phyloP scores from a whole-genome alignment of 2,888 invertebrate species.

The Campaea margaritaria region DNA sequence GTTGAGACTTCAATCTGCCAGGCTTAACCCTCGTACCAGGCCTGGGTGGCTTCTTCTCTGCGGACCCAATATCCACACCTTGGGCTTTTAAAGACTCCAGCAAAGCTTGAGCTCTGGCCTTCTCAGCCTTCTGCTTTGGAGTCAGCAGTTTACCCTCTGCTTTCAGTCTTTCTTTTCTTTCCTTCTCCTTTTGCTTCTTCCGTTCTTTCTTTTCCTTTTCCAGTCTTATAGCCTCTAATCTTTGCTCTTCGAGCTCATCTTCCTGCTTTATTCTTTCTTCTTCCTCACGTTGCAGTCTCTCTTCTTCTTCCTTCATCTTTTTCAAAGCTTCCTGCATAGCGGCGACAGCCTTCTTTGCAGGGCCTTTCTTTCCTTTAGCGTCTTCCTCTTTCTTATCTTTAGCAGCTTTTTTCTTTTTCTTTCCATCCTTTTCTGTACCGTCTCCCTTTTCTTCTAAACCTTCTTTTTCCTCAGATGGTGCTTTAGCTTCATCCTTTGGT shows the following conservation, averaged over 20 bases:
- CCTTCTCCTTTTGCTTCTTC: constrained; percentile 96
- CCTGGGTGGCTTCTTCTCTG: constrained; percentile 86
- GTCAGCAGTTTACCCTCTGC: constrained; percentile 98
- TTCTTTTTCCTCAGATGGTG: constrained; percentile 65
- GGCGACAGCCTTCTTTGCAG: constrained; percentile 93
- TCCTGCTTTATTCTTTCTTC: constrained; percentile 91
- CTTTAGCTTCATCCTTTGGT: constrained; percentile 54
- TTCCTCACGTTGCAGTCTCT: constrained; percentile 88
- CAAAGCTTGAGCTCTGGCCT: constrained; percentile 94
- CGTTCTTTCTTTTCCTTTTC: constrained; percentile 95
- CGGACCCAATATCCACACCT: constrained; percentile 92
- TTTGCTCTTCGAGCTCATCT: constrained; percentile 90
- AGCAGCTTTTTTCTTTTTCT: constrained; percentile 76
- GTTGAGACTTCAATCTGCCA: constrained; percentile 88
- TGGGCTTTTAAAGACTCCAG: constrained; percentile 95
- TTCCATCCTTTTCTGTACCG: constrained; percentile 66
- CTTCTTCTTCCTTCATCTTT: constrained; percentile 95
- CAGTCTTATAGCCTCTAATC: constrained; percentile 90
- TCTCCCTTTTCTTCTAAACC: constrained; percentile 62
- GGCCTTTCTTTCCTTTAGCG: constrained; percentile 88
- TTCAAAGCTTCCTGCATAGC: constrained; percentile 97
- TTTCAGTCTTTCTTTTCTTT: constrained; percentile 95
- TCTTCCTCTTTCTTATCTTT: constrained; percentile 78
- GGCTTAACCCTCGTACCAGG: constrained; percentile 91
- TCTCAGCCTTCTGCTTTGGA: constrained; percentile 96